Base-by-base conservation (phyloP, 2,888 invertebrate species). In the Mechanitis messenoides region DNA sequence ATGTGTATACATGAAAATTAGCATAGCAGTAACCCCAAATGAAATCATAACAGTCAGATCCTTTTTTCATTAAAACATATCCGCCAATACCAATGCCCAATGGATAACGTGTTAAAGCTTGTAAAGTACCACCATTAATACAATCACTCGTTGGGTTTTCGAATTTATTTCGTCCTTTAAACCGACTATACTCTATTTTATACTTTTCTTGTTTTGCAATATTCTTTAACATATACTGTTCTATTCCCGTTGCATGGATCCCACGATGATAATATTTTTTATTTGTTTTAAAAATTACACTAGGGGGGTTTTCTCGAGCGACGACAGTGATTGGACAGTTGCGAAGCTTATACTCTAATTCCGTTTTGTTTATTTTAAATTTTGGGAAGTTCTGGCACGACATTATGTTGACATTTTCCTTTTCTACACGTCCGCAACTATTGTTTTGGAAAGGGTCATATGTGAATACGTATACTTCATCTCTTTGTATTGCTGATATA, bases 11-110 rank as follows among this genome's bases (percentile, higher is more conserved):
- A 55, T 72, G 67, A 31, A 73, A 75, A 12, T 68, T 61, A 31
- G 71, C 76, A 56, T 76, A 81, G 61, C 73, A 76, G 56, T 79
- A 77, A 7, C 83, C 84, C 72, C 74, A 80, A 42, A 85, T 66
- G 35, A 69, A 83, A 62, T 85, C 84, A 54, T 84, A 84, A 31
- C 77, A 55, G 47, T 78, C 68, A 3, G 76, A 70, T 65, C 83
- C 73, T 61, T 83, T 84, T 64, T 71, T 70, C 45, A 79, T 79
- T 31, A 85, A 66, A 35, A 74, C 54, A 6, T 75, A 78, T 0
- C 81, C 82, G 20, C 84, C 84, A 31, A 73, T 72, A 0, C 73
- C 78, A 33, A 85, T 69, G 53, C 78, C 77, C 5, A 75, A 79
- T 63, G 73, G 68, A 57, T 73, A 68, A 33, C 62, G 71, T 59